These are phyloP conservation scores for Drosophila orosa DNA, from an alignment of 1,140 invertebrate species.

Conservation along the genomic window DNA sequence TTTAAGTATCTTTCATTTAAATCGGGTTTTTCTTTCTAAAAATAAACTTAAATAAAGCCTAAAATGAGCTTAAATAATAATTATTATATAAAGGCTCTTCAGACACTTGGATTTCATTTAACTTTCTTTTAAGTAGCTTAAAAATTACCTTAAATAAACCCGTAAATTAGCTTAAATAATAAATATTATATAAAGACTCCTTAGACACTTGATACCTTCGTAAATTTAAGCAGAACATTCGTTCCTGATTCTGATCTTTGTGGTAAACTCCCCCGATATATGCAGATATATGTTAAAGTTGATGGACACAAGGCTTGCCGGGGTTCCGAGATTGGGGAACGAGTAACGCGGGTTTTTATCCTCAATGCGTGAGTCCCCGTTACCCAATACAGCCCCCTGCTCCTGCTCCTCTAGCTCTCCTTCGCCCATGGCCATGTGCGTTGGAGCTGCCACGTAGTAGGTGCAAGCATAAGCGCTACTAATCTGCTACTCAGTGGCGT, in stretches of 20 bases:
- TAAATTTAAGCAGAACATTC: too few species aligned
- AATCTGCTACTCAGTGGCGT: conserved; percentile 81
- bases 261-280: conserved; percentile 9
- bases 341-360: conserved; percentile 40
- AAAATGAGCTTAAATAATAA: not conserved
- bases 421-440: conserved; percentile 11
- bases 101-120: too few species aligned
- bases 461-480: conserved; percentile 81
- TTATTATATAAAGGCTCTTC: not conserved
- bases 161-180: not conserved
- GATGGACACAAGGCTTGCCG: conserved; percentile 32
- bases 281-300: conserved; percentile 29
- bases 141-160: not conserved
- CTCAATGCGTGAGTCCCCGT: conserved; percentile 29
- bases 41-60: not conserved
- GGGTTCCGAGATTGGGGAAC: conserved; percentile 5
- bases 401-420: not conserved
- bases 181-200: not conserved
- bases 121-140: too few species aligned
- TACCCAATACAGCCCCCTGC: not conserved
- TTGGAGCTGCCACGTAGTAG: conserved; percentile 69
- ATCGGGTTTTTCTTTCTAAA: not conserved
- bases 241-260: not conserved
- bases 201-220: too few species aligned
- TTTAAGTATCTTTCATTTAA: not conserved